Conservation (phyloP, 2,113 vertebrate genomes). For the Dryoscopus gambensis region DNA sequence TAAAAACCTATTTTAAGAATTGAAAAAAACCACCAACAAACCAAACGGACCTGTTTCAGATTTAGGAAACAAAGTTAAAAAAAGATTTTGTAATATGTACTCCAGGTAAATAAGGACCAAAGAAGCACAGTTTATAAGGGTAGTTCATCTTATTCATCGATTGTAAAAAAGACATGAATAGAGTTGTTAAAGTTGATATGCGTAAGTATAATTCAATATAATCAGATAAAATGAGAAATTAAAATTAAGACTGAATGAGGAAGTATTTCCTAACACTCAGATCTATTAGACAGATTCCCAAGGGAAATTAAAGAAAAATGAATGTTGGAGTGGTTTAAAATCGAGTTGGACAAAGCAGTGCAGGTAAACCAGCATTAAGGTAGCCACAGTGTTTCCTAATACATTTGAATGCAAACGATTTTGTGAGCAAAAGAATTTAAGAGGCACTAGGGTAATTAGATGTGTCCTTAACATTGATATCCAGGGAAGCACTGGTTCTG, state of each 20-base stretch:
- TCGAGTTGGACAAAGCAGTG: background rate
- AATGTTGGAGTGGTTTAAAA: background rate
- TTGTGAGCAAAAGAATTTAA: background rate
- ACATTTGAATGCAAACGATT: background rate
- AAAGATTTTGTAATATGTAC: background rate
- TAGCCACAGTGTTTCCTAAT: background rate
- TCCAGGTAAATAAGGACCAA: background rate
- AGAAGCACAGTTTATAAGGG: background rate
- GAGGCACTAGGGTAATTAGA: background rate
- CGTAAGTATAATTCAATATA: background rate
- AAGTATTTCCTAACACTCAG: background rate
- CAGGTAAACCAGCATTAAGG: background rate
- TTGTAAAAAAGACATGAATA: background rate
- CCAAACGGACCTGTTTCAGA: background rate
- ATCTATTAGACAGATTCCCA: background rate
- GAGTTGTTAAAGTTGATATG: background rate
- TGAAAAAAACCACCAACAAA: fast-evolving
- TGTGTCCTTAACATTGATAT: background rate
- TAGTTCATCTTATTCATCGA: background rate
- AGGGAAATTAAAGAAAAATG: background rate
- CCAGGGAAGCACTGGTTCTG: background rate
- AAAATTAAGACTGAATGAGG: background rate
- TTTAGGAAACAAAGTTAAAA: background rate
- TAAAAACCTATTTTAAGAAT: background rate
- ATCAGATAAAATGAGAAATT: background rate